A percentile compares a stretch with the other conserved stretches of the same genome.
These are phyloP conservation scores for Marmota monax DNA, from an alignment of 2,113 vertebrate species.

Conservation along the genomic window DNA sequence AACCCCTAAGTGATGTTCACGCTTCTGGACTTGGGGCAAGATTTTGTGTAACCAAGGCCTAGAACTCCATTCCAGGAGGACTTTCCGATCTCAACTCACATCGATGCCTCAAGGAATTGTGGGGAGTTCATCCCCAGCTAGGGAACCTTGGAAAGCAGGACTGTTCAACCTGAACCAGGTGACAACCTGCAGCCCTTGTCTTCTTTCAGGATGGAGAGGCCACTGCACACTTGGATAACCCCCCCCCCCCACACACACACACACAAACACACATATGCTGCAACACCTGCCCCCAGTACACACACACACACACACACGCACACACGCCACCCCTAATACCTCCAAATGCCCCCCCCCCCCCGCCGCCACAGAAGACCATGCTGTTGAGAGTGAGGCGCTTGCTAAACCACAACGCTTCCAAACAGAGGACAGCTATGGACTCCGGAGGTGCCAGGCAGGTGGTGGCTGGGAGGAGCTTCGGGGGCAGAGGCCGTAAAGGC, in stretches of 20 bases:
- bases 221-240: neutral
- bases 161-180: too few relatives aligned
- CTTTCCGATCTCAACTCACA: neutral
- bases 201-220: neutral
- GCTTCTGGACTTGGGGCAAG: neutral
- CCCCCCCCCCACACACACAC: too few relatives aligned
- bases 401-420: neutral
- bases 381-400: neutral
- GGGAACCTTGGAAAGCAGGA: neutral
- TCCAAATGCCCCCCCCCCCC: too few relatives aligned
- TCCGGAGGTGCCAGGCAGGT: neutral
- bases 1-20: neutral
- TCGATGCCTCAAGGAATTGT: neutral
- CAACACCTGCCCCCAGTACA: neutral
- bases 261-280: neutral
- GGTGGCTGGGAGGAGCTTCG: too few relatives aligned
- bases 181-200: neutral
- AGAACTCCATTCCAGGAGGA: neutral
- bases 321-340: neutral
- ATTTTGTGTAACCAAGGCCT: neutral
- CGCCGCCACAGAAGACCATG: neutral
- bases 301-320: too few relatives aligned
- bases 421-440: neutral
- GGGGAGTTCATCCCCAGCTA: neutral
- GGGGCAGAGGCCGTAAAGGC: neutral